Evolutionary conservation across 2,888 invertebrate species (phyloP), one percentile per base, ranked within the genome.

Genomic region (Drosophila atroscutellata): DNA sequence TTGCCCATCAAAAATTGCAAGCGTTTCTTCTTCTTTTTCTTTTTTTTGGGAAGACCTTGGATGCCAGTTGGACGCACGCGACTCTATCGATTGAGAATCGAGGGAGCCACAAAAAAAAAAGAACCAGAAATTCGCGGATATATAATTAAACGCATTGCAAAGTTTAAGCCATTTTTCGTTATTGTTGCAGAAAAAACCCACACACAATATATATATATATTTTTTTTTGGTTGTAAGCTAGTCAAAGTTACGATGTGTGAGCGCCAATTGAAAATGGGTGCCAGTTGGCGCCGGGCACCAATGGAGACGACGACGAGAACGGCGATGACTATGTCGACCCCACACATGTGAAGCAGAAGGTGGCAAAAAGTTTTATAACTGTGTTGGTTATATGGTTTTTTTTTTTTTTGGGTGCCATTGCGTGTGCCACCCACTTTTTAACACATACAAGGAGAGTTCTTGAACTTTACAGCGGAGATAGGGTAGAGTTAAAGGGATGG

Each of bases 401-500:
- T 26, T 15, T 47, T 51, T 58, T 67, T 55, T 49, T 8, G 9
- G 57, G 28, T 15, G 24, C 37, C 59, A 47, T 83, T 89, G 89
- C 89, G 89, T 87, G 85, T 80, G 72, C 89, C 86, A 81, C 86
- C 84, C 89, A 88, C 86, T 84, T 88, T 45, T 85, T 79, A 86
- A 86, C 85, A 84, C 88, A 84, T 87, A 77, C 60, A 77, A n/a
- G 55, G 62, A 72, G 66, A 87, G 87, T 80, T 86, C 89, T 84
- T 86, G 87, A 86, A 86, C 89, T 89, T 86, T 84, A 80, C 62
- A 78, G 63, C 30, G 32, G 20, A 65, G 42, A 45, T 52, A 37
- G 55, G 28, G 13, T 15, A n/a, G 28, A n/a, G 47, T 28, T 5
- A n/a, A 36, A 39, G 26, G 37, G 37, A 15, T 15, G 24, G 36